Evolutionary conservation across 2,888 invertebrate genomes (phyloP).

Genomic region (Caenorhabditis afra): DNA sequence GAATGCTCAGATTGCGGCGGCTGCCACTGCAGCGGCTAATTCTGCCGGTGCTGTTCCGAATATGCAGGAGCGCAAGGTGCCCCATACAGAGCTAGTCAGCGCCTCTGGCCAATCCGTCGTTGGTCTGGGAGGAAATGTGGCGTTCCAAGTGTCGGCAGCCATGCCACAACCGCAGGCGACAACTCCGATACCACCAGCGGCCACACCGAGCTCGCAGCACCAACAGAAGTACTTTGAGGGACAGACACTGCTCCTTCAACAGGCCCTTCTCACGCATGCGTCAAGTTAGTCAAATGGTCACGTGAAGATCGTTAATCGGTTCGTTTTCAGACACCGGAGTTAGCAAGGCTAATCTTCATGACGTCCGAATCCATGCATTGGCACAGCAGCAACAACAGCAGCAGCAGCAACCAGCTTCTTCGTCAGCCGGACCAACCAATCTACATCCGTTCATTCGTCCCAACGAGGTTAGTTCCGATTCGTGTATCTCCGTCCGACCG

Average conservation of each 20-base stretch:
- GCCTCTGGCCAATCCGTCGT: conserved; percentile 13
- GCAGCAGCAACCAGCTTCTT: conserved; percentile 46
- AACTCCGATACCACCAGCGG: conserved; percentile 41
- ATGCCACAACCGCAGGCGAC: conserved; percentile 17
- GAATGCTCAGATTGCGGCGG: conserved; percentile 39
- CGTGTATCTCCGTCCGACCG: not conserved
- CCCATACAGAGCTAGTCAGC: conserved; percentile 33
- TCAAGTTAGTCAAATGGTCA: conserved; percentile 21
- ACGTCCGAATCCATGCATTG: conserved; percentile 56
- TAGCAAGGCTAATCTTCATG: conserved; percentile 48
- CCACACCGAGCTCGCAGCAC: conserved; percentile 36
- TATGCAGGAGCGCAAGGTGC: conserved; percentile 37
- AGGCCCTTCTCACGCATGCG: conserved; percentile 60
- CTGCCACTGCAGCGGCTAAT: conserved; percentile 31
- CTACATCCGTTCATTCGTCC: conserved; percentile 59
- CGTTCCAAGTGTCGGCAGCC: conserved; percentile 14
- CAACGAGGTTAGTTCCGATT: conserved; percentile 31
- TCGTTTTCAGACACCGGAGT: conserved; percentile 23
- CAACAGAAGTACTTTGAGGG: conserved; percentile 56
- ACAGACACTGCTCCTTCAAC: conserved; percentile 64
- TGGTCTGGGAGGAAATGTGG: not conserved
- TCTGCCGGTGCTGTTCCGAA: conserved; percentile 14
- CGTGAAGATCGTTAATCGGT: conserved; percentile 2
- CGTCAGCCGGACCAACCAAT: conserved; percentile 28
- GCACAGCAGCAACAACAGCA: conserved; percentile 44